These are phyloP conservation scores for Ceratotherium simum DNA, from an alignment of 2,113 vertebrate genomes.

Conservation along the genomic window DNA sequence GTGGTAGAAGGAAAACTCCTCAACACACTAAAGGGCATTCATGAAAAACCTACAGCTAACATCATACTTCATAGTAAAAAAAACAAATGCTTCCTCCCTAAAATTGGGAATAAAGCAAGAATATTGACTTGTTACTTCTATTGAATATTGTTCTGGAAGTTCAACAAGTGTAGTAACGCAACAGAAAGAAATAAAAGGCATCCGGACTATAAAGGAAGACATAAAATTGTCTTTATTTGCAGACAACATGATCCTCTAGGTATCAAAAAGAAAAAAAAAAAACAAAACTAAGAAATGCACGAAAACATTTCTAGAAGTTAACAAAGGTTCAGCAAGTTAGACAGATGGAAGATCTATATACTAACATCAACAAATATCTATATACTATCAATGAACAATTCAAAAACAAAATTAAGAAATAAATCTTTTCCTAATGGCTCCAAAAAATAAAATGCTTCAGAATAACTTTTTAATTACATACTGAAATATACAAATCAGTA, in stretches of 20 bases:
- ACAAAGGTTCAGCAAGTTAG: background rate
- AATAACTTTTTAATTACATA: background rate
- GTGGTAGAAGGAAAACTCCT: background rate
- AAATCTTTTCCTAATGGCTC: background rate
- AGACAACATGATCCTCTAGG: background rate
- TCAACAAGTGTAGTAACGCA: background rate
- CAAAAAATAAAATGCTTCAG: background rate
- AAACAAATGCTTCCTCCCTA: background rate
- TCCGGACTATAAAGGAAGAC: background rate
- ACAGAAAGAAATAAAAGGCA: background rate
- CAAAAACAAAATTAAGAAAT: conserved; percentile 16
- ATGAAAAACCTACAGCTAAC: background rate
- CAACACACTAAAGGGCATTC: background rate
- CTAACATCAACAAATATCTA: background rate
- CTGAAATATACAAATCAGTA: background rate
- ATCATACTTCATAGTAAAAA: background rate
- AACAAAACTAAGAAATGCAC: background rate
- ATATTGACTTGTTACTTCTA: background rate
- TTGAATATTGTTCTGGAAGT: background rate
- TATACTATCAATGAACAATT: background rate
- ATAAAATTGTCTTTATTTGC: background rate
- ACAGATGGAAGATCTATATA: background rate
- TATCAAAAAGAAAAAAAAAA: background rate
- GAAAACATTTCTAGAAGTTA: background rate
- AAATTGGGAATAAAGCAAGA: background rate